Percentiles rank a stretch among this genome's conserved stretches.
Conservation (phyloP, 2,888 invertebrate genomes). For the Xestobium rufovillosum region DNA sequence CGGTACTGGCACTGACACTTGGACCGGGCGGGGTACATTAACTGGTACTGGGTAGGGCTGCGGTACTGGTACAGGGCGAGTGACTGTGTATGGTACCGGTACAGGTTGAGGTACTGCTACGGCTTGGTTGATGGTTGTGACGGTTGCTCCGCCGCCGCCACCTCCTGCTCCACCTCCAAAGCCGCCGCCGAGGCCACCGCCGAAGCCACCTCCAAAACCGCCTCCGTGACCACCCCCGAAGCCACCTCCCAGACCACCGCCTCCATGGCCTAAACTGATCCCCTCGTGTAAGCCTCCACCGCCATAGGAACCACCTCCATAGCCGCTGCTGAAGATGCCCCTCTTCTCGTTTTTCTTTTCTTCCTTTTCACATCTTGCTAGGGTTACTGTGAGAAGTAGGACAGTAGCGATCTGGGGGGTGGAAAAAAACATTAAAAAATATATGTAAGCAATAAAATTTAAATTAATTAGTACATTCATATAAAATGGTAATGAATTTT, state of each 20-base stretch:
- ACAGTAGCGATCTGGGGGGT: slow-evolving; percentile 1
- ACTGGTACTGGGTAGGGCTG: slow-evolving; percentile 50
- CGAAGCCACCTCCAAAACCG: slow-evolving; percentile 17
- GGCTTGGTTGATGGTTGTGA: slow-evolving; percentile 35
- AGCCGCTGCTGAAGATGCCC: slow-evolving; percentile 16
- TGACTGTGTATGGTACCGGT: slow-evolving; percentile 41
- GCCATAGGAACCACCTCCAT: slow-evolving; percentile 13
- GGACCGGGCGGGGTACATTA: slow-evolving; percentile 45
- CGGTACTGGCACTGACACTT: slow-evolving; percentile 41
- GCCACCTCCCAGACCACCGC: slow-evolving; percentile 9
- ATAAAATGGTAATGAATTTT: too few species aligned
- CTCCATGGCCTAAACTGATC: too few species aligned
- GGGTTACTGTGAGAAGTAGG: not conserved
- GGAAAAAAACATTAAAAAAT: too few species aligned
- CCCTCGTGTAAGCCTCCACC: slow-evolving; percentile 10
- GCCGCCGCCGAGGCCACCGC: slow-evolving; percentile 8
- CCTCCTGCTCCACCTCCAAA: slow-evolving; percentile 29
- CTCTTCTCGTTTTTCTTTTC: slow-evolving; percentile 18
- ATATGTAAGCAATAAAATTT: too few species aligned
- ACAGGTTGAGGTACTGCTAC: slow-evolving; percentile 39
- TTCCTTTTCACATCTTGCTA: not conserved
- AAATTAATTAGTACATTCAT: too few species aligned
- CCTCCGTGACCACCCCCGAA: slow-evolving; percentile 13
- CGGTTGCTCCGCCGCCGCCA: slow-evolving; percentile 36
- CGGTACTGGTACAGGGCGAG: slow-evolving; percentile 47